Conservation (phyloP, 2,797 vertebrate species). For the Microctenopoma stevenorrisi region DNA sequence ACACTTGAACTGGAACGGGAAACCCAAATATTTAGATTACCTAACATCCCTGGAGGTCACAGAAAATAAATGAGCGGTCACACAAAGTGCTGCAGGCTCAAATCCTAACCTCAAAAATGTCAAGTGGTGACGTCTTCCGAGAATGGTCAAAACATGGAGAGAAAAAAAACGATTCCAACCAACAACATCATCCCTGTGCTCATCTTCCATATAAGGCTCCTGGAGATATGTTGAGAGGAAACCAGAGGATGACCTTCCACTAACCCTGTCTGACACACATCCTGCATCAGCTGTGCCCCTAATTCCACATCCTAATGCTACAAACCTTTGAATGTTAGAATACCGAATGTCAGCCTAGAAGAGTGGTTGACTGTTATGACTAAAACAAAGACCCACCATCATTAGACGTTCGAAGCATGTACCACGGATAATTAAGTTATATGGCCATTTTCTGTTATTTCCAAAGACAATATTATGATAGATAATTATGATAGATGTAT, state of each 20-base stretch:
- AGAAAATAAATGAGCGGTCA: slow-evolving; percentile 48
- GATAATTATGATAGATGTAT: too few species aligned
- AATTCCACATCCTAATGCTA: slow-evolving; percentile 44
- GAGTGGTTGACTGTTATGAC: too few species aligned
- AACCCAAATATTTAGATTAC: slow-evolving; percentile 70
- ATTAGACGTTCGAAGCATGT: too few species aligned
- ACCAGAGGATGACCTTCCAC: slow-evolving; percentile 55
- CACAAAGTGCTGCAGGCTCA: slow-evolving; percentile 27
- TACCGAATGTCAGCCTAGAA: too few species aligned
- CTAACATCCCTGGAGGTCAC: slow-evolving; percentile 11
- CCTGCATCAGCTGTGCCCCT: slow-evolving; percentile 30
- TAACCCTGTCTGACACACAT: slow-evolving; percentile 56
- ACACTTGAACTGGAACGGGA: slow-evolving; percentile 38
- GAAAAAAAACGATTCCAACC: slow-evolving; percentile 40
- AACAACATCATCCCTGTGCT: slow-evolving; percentile 28
- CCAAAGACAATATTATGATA: too few species aligned
- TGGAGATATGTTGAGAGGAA: slow-evolving; percentile 40
- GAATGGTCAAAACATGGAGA: slow-evolving; percentile 72
- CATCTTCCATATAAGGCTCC: slow-evolving; percentile 73
- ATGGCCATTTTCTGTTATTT: too few species aligned
- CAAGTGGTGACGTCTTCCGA: slow-evolving; percentile 40
- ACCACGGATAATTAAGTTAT: too few species aligned
- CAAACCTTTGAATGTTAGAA: slow-evolving; percentile 44
- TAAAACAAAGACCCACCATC: too few species aligned
- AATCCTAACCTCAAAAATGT: slow-evolving; percentile 26